Evolutionary conservation across 2,113 vertebrate species (phyloP).

Genomic region (Oreamnos americanus): DNA sequence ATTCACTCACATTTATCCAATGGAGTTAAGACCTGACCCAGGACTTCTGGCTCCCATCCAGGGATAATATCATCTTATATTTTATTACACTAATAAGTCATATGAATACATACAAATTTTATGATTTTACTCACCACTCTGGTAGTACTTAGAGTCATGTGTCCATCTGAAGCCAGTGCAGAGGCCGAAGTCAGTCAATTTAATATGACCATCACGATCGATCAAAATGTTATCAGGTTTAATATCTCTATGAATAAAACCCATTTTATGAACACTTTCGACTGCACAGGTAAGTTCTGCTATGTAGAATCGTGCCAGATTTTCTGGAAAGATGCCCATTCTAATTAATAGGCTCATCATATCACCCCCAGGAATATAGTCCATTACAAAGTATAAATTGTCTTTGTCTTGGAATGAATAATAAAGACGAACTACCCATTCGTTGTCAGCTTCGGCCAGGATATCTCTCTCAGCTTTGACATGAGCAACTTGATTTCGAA

Average conservation of each 20-base stretch:
- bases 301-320: slow-evolving; percentile 97
- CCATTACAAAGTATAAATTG: slow-evolving; percentile 99
- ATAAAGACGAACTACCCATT: slow-evolving; percentile 99
- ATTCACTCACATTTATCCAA: neutral
- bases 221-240: slow-evolving; percentile 99
- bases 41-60: neutral
- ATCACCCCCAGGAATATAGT: slow-evolving; percentile 99
- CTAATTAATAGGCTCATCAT: slow-evolving; percentile 99
- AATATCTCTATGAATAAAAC: slow-evolving; percentile 99
- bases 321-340: slow-evolving; percentile 96
- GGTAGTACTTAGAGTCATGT: slow-evolving; percentile 99
- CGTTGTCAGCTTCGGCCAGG: slow-evolving; percentile 97
- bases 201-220: slow-evolving; percentile 97
- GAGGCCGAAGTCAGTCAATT: slow-evolving; percentile 97
- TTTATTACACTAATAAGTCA: neutral
- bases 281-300: slow-evolving; percentile 97
- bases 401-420: slow-evolving; percentile 99
- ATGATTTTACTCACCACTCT: slow-evolving; percentile 90
- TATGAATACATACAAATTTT: neutral
- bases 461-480: slow-evolving; percentile 99
- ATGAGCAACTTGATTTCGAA: slow-evolving; percentile 98
- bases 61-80: neutral
- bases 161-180: slow-evolving; percentile 99
- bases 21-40: neutral
- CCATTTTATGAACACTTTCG: slow-evolving; percentile 99